Evolutionary conservation across 2,797 vertebrate genomes (phyloP).

Genomic region (Rhinella marina): DNA sequence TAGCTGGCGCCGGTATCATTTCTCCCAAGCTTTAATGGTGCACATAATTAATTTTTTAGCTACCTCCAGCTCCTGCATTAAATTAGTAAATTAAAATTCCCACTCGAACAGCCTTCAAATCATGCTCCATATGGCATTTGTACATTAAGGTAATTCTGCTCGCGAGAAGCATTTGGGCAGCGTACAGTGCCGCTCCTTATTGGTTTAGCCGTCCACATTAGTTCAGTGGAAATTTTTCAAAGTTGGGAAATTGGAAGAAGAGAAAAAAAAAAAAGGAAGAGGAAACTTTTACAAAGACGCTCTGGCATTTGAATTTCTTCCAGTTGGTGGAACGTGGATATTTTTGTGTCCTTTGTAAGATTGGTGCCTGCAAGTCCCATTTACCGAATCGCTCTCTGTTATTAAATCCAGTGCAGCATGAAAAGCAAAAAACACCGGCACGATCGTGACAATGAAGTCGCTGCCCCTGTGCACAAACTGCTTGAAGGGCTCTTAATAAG

Average conservation of each 20-base stretch:
- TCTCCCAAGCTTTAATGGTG: conserved; percentile 49
- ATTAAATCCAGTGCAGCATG: conserved; percentile 7
- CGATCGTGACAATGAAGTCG: neutral
- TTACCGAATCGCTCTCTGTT: neutral
- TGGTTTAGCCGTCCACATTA: conserved; percentile 20
- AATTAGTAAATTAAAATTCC: conserved; percentile 61
- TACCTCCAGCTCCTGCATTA: conserved; percentile 56
- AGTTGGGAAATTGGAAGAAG: neutral
- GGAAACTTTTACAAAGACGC: neutral
- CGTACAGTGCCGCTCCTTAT: conserved; percentile 22
- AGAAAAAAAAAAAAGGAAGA: neutral
- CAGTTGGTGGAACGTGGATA: neutral
- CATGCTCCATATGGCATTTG: conserved; percentile 54
- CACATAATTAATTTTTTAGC: conserved; percentile 61
- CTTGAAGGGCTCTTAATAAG: neutral
- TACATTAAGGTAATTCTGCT: conserved; percentile 54
- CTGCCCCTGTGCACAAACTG: neutral
- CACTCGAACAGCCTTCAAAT: conserved; percentile 56
- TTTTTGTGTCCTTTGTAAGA: neutral
- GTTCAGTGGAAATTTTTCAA: neutral
- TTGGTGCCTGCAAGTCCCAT: neutral
- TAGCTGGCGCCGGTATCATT: conserved; percentile 25
- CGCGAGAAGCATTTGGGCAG: neutral
- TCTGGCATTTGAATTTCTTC: conserved; percentile 1
- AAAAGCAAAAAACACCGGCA: neutral